Evolutionary conservation across 2,888 invertebrate species (phyloP), one percentile per base, ranked within the genome.

Genomic region (Brachypalpus laphriformis): DNA sequence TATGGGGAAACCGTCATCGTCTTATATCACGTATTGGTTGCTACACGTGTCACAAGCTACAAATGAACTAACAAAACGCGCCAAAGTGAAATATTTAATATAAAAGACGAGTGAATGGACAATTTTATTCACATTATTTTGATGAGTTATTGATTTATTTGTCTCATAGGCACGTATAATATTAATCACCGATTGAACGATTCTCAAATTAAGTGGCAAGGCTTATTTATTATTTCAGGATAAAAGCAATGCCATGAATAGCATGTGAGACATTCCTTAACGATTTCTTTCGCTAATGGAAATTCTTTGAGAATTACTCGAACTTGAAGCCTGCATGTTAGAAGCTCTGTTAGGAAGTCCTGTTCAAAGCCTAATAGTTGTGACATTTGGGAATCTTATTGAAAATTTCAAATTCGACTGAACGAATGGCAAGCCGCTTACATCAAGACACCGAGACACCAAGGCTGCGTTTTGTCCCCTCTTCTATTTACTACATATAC

Each of bases 71-170:
- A 7, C 9, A 47, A 9, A 20, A 47, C 9, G 20, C 18, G 18
- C 0, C 20, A 28, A 49, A 25, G 31, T 34, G 8, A 28, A 56
- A 56, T 31, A 56, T 56, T 56, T 56, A 18, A 14, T 18, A 56
- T 34, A 56, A 56, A 56, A 20, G 9, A 18, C 20, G 3, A 31
- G 5, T 56, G 31, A 56, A 56, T 18, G 56, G 18, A 56, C 34
- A 18, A 31, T 34, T 56, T 54, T 31, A 54, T 54, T 56, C 56
- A 56, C 5, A 18, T 56, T 18, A 56, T 11, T 56, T 34, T 56
- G 56, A 56, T 56, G 56, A 56, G 56, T 18, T 56, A 56, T 56
- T 34, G 56, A 56, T 56, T 56, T 56, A 4, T 56, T 9, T 31
- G 9, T n/a, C 34, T 34, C 34, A 2, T 16, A 56, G 8, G 14